phyloP scores from a whole-genome alignment of 2,797 vertebrate genomes.

The Sebastes reedi region DNA sequence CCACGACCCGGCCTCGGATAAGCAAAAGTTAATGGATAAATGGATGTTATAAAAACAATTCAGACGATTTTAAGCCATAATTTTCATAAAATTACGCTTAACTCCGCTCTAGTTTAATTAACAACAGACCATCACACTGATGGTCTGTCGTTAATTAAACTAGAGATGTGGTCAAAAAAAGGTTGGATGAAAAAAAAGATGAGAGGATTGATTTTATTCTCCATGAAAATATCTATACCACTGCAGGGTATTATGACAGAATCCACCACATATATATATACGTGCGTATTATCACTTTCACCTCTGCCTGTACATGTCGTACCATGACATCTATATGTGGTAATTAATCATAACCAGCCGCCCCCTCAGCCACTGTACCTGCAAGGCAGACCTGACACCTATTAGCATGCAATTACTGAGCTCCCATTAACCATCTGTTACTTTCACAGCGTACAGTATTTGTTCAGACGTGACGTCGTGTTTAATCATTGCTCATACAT shows the following conservation, averaged over 20 bases:
- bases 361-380: background rate
- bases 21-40: no score
- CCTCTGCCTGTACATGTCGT: slow-evolving; percentile 4
- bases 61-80: background rate
- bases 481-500: background rate
- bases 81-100: background rate
- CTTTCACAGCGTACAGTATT: slow-evolving; percentile 7
- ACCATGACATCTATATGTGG: slow-evolving; percentile 12
- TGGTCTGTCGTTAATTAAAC: no score
- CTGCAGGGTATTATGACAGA: background rate
- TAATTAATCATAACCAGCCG: slow-evolving; percentile 11
- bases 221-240: background rate
- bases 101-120: background rate
- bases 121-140: background rate
- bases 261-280: background rate
- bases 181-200: background rate
- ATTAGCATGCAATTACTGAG: slow-evolving; percentile 2
- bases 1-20: no score
- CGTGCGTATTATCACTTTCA: background rate
- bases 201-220: background rate
- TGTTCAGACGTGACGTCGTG: background rate
- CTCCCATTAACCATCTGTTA: slow-evolving; percentile 29
- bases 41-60: no score
- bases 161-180: background rate
- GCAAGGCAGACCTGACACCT: slow-evolving; percentile 11